Evolutionary conservation across 2,797 vertebrate species (phyloP), one percentile per base, ranked within the genome.

Genomic region (Astyanax mexicanus): DNA sequence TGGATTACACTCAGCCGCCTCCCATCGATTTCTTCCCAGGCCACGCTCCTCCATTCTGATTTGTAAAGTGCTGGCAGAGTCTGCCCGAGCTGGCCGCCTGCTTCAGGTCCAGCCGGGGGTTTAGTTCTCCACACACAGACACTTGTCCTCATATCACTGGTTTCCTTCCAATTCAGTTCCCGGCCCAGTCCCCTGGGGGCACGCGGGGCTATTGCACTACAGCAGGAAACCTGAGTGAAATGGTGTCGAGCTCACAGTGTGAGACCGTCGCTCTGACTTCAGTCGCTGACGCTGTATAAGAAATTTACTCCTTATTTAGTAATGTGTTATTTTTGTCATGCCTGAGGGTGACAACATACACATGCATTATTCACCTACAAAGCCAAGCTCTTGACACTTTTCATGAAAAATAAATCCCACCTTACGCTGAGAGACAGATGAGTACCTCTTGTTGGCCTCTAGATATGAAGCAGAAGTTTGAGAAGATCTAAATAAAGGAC

Each of bases 21-120:
- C 60, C 71, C 80, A 90, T 49, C 75, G 83, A 89, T 87, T 91
- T 89, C 82, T 88, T 86, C 78, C 81, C 78, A 72, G 84, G 80
- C 37, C 49, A 83, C 79, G 75, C 77, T 89, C 84, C 79, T 81
- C 82, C 71, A 81, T 80, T 80, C 52, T 84, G 88, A 89, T 88
- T 85, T 88, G 86, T 86, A 84, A 90, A 89, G 81, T 78, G 83
- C 79, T 77, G 21, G 78, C 75, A 6, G 80, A 5, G 71, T 61
- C 37, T 29, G 69, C n/a, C 62, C 19, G 17, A 54, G 69, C 60
- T 35, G 58, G 61, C 64, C 69, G 58, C 40, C 61, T 27, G 65
- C 23, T 38, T 57, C 69, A 52, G 69, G 44, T 72, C 70, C 61
- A 70, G 44, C 51, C 38, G 66, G 72, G 73, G 32, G 49, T 66